These are phyloP conservation scores for Panagrolaimus sp. DNA, from an alignment of 1,140 invertebrate species.

Conservation along the genomic window DNA sequence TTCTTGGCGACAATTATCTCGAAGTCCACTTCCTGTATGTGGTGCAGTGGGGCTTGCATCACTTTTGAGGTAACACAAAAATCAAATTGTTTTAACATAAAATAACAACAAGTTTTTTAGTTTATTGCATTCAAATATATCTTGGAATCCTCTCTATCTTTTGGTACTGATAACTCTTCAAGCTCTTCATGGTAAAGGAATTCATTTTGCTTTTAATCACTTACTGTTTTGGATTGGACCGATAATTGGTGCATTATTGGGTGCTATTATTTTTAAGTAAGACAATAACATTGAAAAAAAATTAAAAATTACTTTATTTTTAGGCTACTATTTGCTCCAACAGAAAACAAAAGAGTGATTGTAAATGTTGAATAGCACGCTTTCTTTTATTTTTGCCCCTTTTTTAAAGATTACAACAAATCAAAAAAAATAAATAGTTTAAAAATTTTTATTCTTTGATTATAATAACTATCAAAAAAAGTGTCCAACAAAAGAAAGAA, in stretches of 20 bases:
- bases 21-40: constrained; percentile 18
- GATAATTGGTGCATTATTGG: constrained; percentile 19
- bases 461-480: too few relatives aligned
- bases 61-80: constrained; percentile 15
- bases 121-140: constrained; percentile 24
- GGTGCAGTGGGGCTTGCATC: constrained; percentile 15
- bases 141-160: constrained; percentile 21
- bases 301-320: not conserved
- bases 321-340: constrained; percentile 10
- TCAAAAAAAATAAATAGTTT: too few relatives aligned
- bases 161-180: constrained; percentile 6
- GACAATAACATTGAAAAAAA: not conserved
- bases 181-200: constrained; percentile 12
- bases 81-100: not conserved
- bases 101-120: constrained; percentile 7
- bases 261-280: constrained; percentile 8
- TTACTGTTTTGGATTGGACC: constrained; percentile 23
- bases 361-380: not conserved
- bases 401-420: too few relatives aligned
- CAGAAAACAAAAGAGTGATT: not conserved
- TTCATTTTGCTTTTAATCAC: constrained; percentile 15
- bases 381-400: too few relatives aligned
- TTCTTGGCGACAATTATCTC: constrained; percentile 5
- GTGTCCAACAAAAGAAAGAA: too few relatives aligned
- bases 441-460: too few relatives aligned